Evolutionary conservation across 2,113 vertebrate species (phyloP).

Genomic region (Mugil cephalus): DNA sequence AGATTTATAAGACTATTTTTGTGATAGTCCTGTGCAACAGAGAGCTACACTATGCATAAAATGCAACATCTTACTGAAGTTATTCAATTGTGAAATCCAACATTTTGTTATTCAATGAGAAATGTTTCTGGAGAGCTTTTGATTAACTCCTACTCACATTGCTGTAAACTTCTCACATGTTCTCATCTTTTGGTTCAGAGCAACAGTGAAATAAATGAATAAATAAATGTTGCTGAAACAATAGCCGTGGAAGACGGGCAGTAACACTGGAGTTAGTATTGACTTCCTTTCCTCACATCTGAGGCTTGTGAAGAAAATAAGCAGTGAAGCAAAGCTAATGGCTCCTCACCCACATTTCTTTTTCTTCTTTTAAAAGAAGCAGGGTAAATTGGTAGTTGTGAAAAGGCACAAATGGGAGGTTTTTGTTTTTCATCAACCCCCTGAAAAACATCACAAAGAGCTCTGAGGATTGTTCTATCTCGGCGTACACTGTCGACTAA

Average conservation of each 20-base stretch:
- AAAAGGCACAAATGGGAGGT: neutral
- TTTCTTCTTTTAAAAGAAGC: neutral
- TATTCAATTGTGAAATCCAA: neutral
- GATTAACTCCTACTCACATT: too few relatives aligned
- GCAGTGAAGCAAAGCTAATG: conserved; percentile 27
- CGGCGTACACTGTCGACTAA: neutral
- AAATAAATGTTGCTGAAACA: neutral
- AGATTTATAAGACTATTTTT: too few relatives aligned
- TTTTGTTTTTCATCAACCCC: neutral
- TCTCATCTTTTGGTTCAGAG: neutral
- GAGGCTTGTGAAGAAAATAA: conserved; percentile 31
- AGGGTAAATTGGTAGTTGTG: neutral
- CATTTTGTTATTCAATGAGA: too few relatives aligned
- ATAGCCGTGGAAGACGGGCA: conserved; percentile 25
- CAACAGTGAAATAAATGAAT: too few relatives aligned
- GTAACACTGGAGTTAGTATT: conserved; percentile 7
- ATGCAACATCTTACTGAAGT: neutral
- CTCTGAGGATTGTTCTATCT: neutral
- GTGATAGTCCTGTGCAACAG: neutral
- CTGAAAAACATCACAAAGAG: neutral
- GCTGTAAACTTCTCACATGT: neutral
- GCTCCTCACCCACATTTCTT: conserved; percentile 1
- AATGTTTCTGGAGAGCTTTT: too few relatives aligned
- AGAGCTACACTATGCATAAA: neutral
- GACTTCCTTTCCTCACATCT: conserved; percentile 44